phyloP scores from a whole-genome alignment of 1,140 invertebrate genomes.

The Branchinecta lynchi region DNA sequence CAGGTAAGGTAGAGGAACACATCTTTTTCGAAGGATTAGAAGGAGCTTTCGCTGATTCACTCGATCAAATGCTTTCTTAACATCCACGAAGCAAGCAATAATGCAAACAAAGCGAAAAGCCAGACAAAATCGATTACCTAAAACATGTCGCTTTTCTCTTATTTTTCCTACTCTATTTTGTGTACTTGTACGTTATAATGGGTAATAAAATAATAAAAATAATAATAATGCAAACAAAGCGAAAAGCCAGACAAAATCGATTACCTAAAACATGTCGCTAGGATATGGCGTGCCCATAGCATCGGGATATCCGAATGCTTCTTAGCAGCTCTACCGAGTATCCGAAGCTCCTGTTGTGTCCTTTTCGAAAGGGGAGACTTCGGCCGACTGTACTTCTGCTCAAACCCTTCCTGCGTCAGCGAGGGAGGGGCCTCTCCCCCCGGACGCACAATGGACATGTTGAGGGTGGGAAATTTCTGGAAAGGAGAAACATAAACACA shows the following conservation, averaged over 20 bases:
- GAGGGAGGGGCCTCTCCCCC: not conserved
- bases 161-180: too few relatives aligned
- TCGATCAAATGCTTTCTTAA: too few relatives aligned
- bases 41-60: too few relatives aligned
- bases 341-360: conserved; percentile 86
- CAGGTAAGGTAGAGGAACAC: too few relatives aligned
- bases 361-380: conserved; percentile 61
- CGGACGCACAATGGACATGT: not conserved
- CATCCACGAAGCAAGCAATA: too few relatives aligned
- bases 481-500: not conserved
- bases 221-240: conserved; percentile 17
- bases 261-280: conserved; percentile 58
- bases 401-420: not conserved
- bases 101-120: too few relatives aligned
- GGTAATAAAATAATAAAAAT: conserved; percentile 14
- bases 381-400: conserved; percentile 19
- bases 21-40: too few relatives aligned
- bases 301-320: conserved; percentile 52
- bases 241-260: conserved; percentile 34
- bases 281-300: conserved; percentile 77
- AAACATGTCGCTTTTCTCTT: too few relatives aligned
- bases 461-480: not conserved
- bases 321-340: conserved; percentile 70
- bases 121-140: too few relatives aligned
- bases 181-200: too few relatives aligned